Conservation (phyloP, 1,140 invertebrate genomes). For the Hypothenemus hampei region DNA sequence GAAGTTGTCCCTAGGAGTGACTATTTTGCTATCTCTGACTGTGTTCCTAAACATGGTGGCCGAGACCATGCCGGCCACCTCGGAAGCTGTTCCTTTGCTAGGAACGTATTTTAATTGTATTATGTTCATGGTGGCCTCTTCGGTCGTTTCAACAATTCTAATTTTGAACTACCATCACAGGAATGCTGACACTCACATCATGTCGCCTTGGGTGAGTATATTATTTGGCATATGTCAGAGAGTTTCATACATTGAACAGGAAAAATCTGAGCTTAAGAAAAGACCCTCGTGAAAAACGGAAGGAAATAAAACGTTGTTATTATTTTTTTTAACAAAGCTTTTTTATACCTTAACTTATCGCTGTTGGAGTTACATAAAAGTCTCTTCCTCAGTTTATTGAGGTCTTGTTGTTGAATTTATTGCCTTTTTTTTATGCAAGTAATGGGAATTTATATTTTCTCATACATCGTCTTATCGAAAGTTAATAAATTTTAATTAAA, state of each 20-base stretch:
- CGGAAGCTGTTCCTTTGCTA: slow-evolving; percentile 74
- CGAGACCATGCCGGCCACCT: slow-evolving; percentile 86
- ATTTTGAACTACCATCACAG: slow-evolving; percentile 98
- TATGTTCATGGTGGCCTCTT: slow-evolving; percentile 99
- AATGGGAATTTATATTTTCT: no score
- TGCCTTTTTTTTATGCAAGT: no score
- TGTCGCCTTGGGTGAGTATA: slow-evolving; percentile 88
- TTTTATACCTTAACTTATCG: background rate
- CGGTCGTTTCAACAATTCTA: slow-evolving; percentile 94
- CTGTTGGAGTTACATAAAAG: no score
- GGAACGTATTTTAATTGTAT: slow-evolving; percentile 99
- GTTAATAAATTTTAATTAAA: slow-evolving; percentile 9
- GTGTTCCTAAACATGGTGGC: slow-evolving; percentile 94
- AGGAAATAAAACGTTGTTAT: background rate
- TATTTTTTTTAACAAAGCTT: background rate
- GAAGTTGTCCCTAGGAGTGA: slow-evolving; percentile 96
- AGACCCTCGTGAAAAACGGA: background rate
- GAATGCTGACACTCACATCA: slow-evolving; percentile 92
- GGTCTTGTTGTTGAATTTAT: no score
- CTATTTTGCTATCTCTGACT: slow-evolving; percentile 96
- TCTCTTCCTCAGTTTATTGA: no score
- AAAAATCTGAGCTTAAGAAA: slow-evolving; percentile 1
- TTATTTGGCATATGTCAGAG: background rate
- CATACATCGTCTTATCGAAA: background rate
- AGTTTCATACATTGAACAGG: background rate